Evolutionary conservation across 2,797 vertebrate species (phyloP).

Genomic region (Columba guinea): DNA sequence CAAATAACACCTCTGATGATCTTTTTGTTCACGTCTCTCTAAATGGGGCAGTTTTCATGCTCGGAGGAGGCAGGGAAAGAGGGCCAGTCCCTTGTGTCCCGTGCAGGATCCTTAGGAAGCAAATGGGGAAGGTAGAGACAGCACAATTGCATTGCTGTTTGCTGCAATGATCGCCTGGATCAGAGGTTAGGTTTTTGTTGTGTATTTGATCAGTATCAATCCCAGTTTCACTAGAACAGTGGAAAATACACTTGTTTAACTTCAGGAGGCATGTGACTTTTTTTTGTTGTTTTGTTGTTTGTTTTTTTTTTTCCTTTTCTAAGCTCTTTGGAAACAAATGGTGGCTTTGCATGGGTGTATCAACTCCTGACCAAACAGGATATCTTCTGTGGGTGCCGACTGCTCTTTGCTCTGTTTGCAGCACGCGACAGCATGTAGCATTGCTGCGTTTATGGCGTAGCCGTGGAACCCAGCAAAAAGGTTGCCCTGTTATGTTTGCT

Average conservation of each 20-base stretch:
- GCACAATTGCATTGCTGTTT: background rate
- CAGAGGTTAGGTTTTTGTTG: background rate
- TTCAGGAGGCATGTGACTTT: accelerated
- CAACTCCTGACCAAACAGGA: slow-evolving; percentile 9
- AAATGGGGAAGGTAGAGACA: background rate
- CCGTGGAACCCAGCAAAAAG: background rate
- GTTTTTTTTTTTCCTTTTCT: background rate
- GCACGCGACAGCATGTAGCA: accelerated
- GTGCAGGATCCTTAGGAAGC: background rate
- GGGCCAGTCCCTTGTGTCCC: background rate
- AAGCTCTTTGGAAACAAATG: background rate
- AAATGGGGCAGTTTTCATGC: background rate
- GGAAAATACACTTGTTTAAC: background rate
- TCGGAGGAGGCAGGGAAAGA: background rate
- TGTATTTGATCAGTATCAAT: accelerated
- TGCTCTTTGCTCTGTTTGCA: background rate
- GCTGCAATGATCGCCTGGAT: background rate
- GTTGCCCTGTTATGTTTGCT: background rate
- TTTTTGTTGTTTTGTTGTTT: background rate
- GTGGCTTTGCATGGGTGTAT: background rate
- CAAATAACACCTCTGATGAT: background rate
- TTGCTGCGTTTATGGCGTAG: background rate
- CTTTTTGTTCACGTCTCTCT: background rate
- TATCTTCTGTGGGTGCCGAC: background rate
- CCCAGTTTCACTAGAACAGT: background rate